Conservation (phyloP, 2,113 vertebrate genomes). For the Carlito syrichta region DNA sequence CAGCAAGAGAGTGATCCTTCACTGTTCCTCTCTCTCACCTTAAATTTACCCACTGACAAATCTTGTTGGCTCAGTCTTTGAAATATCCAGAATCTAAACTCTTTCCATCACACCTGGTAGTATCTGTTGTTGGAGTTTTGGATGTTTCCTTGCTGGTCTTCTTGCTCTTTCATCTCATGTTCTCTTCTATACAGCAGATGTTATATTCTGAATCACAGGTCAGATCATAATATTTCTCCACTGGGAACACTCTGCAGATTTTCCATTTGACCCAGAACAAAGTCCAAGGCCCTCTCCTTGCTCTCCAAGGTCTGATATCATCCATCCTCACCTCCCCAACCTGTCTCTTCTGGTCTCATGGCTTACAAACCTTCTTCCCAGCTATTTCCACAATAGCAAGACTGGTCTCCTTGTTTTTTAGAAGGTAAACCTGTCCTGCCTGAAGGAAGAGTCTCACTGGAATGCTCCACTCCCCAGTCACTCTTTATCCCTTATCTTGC, state of each 20-base stretch:
- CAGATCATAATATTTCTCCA: not conserved
- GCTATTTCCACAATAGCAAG: not conserved
- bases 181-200: no score
- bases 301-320: accelerated
- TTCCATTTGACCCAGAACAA: no score
- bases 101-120: accelerated
- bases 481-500: not conserved
- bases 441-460: no score
- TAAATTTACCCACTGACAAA: not conserved
- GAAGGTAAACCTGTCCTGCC: no score
- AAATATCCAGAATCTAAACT: not conserved
- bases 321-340: no score
- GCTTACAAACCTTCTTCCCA: not conserved
- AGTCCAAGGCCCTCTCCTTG: not conserved
- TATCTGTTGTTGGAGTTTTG: not conserved
- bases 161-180: no score
- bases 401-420: not conserved
- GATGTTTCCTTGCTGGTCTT: not conserved
- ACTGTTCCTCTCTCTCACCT: not conserved
- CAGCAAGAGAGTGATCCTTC: accelerated
- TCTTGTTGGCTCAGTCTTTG: not conserved
- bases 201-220: not conserved
- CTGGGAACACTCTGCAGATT: accelerated
- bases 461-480: no score
- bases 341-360: not conserved